Evolutionary conservation across 2,113 vertebrate species (phyloP).

Genomic region (Aphyosemion australe): DNA sequence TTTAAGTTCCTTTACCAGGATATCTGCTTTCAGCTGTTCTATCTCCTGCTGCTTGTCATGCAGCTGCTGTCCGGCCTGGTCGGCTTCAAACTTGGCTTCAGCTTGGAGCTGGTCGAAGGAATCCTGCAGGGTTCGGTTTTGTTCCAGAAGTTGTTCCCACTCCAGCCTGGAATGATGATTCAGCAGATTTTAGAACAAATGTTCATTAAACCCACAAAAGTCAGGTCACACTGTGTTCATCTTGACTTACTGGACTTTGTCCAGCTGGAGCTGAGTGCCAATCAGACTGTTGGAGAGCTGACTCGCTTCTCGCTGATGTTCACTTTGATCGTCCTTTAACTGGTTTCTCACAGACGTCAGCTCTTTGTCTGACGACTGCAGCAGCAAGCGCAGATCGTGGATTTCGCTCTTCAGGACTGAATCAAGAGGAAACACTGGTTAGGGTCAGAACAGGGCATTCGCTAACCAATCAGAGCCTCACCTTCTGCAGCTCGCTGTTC

Average conservation of each 20-base stretch:
- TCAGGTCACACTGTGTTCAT: neutral
- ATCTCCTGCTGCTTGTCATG: conserved; percentile 81
- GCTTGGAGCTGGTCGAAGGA: conserved; percentile 90
- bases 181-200: neutral
- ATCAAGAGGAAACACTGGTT: neutral
- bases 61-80: conserved; percentile 85
- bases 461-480: conserved; percentile 44
- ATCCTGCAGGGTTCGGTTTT: conserved; percentile 89
- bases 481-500: conserved; percentile 78
- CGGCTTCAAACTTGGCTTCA: conserved; percentile 89
- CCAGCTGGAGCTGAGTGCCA: conserved; percentile 87
- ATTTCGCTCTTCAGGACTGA: conserved; percentile 90
- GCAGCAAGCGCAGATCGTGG: conserved; percentile 89
- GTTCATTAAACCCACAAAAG: neutral
- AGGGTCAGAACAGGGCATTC: neutral
- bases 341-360: conserved; percentile 82
- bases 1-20: conserved; percentile 78
- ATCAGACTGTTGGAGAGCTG: conserved; percentile 86
- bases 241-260: conserved; percentile 85
- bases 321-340: conserved; percentile 71
- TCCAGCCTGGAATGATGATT: conserved; percentile 80
- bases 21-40: conserved; percentile 78
- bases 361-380: conserved; percentile 94
- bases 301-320: conserved; percentile 83
- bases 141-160: conserved; percentile 89